Conservation (phyloP, 2,888 invertebrate genomes). For the Lycophotia porphyrea region DNA sequence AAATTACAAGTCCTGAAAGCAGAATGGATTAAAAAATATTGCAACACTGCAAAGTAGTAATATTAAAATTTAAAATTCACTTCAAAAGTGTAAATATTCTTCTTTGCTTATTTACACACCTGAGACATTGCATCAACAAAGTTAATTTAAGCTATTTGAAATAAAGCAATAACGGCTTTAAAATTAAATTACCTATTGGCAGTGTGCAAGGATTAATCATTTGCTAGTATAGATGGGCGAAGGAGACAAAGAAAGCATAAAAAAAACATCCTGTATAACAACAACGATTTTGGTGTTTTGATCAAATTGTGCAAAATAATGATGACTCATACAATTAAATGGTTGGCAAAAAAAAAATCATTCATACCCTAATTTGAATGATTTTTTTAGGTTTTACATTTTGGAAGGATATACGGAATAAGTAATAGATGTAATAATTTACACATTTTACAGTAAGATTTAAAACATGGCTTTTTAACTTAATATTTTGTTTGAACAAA, state of each 20-base stretch:
- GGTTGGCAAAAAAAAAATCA: too few species aligned
- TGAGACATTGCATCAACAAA: background rate
- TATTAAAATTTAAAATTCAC: background rate
- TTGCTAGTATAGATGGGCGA: background rate
- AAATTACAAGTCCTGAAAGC: background rate
- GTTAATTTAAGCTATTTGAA: background rate
- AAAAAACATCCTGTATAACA: background rate
- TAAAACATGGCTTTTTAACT: background rate
- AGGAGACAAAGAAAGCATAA: background rate
- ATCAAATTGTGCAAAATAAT: conserved; percentile 27
- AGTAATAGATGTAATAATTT: background rate
- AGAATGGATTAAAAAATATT: background rate
- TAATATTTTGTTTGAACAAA: background rate
- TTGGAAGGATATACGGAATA: background rate
- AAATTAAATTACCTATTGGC: background rate
- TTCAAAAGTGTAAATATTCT: background rate
- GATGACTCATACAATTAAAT: background rate
- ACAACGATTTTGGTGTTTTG: background rate
- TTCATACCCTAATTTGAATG: too few species aligned
- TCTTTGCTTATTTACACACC: background rate
- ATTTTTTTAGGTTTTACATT: background rate
- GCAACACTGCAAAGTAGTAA: background rate
- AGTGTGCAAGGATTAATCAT: background rate
- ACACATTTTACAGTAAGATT: background rate
- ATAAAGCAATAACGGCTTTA: too few species aligned